These are phyloP conservation scores for Pseudoips prasinana DNA, from an alignment of 2,888 invertebrate species.

Conservation along the genomic window DNA sequence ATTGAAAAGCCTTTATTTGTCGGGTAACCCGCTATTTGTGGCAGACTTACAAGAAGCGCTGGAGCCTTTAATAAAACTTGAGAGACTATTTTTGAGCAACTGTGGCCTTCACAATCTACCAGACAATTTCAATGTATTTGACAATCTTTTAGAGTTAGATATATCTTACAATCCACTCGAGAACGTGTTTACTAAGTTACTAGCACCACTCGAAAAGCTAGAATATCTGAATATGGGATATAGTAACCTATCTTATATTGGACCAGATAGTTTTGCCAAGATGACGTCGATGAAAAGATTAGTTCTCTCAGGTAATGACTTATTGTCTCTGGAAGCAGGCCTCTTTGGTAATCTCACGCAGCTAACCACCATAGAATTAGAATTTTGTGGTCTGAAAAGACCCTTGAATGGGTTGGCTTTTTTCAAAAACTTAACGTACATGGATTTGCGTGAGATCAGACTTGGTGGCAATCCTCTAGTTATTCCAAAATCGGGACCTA, in stretches of 20 bases:
- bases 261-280: constrained; percentile 85
- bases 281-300: constrained; percentile 86
- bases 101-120: constrained; percentile 85
- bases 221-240: constrained; percentile 88
- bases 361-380: constrained; percentile 85
- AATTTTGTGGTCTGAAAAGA: constrained; percentile 85
- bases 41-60: constrained; percentile 85
- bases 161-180: constrained; percentile 87
- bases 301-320: constrained; percentile 85
- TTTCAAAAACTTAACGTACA: constrained; percentile 84
- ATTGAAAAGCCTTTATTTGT: constrained; percentile 83
- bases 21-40: constrained; percentile 86
- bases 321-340: constrained; percentile 85
- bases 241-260: constrained; percentile 85
- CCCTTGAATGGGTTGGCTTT: constrained; percentile 85
- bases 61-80: constrained; percentile 84
- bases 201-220: constrained; percentile 84
- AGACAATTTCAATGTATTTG: constrained; percentile 85
- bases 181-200: constrained; percentile 84
- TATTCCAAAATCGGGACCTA: constrained; percentile 80
- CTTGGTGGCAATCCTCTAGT: constrained; percentile 86
- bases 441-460: constrained; percentile 85
- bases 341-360: constrained; percentile 86
- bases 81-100: constrained; percentile 85
- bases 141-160: constrained; percentile 85